A percentile compares a stretch with the other conserved stretches of the same genome.
These are phyloP conservation scores for Dryobotodes eremita DNA, from an alignment of 2,888 invertebrate genomes.

Conservation along the genomic window DNA sequence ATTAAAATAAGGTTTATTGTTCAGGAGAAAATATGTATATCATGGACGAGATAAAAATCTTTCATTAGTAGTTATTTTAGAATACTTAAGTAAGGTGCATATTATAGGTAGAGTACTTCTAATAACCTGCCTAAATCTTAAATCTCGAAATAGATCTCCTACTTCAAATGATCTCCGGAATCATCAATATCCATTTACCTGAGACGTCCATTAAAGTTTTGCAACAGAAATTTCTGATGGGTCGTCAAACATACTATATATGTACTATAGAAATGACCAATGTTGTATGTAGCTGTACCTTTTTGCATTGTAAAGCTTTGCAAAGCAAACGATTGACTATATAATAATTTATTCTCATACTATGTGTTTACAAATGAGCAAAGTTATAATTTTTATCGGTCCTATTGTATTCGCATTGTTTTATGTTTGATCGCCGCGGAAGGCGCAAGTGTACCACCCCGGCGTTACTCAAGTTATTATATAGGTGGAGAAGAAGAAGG, in stretches of 20 bases:
- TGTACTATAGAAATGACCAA: neutral
- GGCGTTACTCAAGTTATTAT: constrained; percentile 68
- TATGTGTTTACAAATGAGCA: neutral
- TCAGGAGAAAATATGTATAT: neutral
- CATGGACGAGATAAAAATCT: neutral
- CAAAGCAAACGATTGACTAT: neutral
- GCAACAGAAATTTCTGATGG: neutral
- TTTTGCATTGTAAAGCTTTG: neutral
- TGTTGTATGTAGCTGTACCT: too few relatives aligned
- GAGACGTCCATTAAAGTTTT: neutral
- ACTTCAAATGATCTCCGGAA: too few relatives aligned
- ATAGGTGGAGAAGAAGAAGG: constrained; percentile 61
- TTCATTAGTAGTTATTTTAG: neutral
- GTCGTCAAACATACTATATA: neutral
- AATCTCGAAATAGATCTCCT: too few relatives aligned
- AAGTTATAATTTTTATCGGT: neutral
- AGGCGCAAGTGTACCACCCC: constrained; percentile 34
- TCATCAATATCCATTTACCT: neutral
- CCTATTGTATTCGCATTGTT: constrained; percentile 13
- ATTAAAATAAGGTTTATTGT: constrained; percentile 29
- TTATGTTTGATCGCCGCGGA: constrained; percentile 18
- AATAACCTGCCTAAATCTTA: neutral
- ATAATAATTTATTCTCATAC: neutral
- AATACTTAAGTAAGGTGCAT: neutral
- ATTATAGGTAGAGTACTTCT: neutral